phyloP scores from a whole-genome alignment of 1,140 invertebrate genomes.

The Panulirus ornatus region DNA sequence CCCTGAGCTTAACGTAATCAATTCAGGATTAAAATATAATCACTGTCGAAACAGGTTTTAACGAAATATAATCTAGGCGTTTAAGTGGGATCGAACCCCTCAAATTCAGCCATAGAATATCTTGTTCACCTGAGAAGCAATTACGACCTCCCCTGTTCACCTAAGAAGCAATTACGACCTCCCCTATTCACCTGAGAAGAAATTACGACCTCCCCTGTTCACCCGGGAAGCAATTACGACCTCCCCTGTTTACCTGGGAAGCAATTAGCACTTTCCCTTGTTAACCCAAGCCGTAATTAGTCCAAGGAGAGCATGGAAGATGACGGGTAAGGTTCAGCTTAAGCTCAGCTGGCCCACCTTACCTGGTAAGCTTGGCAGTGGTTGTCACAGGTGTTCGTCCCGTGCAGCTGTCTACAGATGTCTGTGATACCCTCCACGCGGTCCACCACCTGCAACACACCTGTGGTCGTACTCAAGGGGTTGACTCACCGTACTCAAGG shows the following conservation, averaged over 20 bases:
- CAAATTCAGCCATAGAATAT: not conserved
- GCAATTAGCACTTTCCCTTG: not conserved
- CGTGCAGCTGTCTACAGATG: conserved; percentile 47
- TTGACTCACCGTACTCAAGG: no score
- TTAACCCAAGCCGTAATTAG: not conserved
- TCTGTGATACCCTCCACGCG: conserved; percentile 14
- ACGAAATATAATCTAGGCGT: no score
- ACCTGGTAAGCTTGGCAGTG: conserved; percentile 72
- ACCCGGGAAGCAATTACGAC: not conserved
- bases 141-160: not conserved
- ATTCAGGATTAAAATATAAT: no score
- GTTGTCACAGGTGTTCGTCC: conserved; percentile 56
- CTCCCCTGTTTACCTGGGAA: not conserved
- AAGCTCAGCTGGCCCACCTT: no score
- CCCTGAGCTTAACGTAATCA: no score
- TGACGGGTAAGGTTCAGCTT: no score
- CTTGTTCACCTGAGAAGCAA: not conserved
- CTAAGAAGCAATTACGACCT: not conserved
- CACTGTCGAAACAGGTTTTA: no score
- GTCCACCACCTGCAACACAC: conserved; percentile 49
- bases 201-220: not conserved
- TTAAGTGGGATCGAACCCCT: no score
- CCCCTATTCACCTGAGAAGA: not conserved
- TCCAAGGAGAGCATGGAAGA: not conserved
- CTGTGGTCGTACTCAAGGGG: no score